phyloP scores from a whole-genome alignment of 2,888 invertebrate species.

The Cyclophora punctaria region DNA sequence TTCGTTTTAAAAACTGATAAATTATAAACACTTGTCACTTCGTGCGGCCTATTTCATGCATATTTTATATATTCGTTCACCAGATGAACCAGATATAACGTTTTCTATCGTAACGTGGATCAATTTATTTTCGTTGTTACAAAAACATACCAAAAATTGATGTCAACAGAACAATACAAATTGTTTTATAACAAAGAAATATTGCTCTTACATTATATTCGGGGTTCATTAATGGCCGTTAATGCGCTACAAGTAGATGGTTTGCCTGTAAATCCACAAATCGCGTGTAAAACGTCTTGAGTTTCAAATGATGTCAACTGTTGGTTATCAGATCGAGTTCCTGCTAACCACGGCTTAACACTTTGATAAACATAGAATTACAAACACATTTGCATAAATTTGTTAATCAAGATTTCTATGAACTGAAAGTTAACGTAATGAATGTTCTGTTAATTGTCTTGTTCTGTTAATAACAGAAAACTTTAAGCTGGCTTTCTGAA shows the following conservation, averaged over 20 bases:
- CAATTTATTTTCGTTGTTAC: not conserved
- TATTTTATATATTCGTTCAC: not conserved
- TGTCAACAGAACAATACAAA: not conserved
- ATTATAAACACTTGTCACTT: no score
- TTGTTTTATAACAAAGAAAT: not conserved
- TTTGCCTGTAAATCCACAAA: constrained; percentile 23
- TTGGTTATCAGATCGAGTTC: no score
- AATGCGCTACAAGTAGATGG: constrained; percentile 18
- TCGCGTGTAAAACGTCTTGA: constrained; percentile 21
- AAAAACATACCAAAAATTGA: not conserved
- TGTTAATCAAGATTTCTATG: no score
- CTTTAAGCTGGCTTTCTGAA: no score
- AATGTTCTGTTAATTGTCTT: no score
- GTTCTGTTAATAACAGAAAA: no score
- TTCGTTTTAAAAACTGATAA: no score
- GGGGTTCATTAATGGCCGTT: constrained; percentile 8
- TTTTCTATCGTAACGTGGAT: not conserved
- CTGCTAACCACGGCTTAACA: constrained; percentile 13
- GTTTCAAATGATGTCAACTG: constrained; percentile 21
- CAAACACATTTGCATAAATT: no score
- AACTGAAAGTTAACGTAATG: no score
- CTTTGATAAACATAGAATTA: constrained; percentile 1
- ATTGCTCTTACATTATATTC: not conserved
- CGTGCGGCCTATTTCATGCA: not conserved
- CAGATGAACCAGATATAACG: not conserved